phyloP scores from a whole-genome alignment of 2,797 vertebrate genomes.

The Pempheris klunzingeri region DNA sequence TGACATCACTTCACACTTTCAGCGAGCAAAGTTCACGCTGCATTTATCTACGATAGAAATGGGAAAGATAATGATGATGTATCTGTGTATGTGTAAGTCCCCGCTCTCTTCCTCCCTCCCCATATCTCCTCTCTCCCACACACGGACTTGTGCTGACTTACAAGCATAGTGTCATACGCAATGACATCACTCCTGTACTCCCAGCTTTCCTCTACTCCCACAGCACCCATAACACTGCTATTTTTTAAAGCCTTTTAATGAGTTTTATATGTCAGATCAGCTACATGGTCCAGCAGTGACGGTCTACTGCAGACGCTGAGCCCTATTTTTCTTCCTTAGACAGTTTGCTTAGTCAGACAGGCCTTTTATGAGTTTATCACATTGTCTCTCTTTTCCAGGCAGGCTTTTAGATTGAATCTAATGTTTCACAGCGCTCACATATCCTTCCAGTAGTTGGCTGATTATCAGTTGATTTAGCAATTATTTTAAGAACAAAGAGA shows the following conservation, averaged over 20 bases:
- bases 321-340: conserved; percentile 36
- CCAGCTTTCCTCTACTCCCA: conserved; percentile 66
- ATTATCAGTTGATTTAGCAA: conserved; percentile 11
- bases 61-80: conserved; percentile 76
- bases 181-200: conserved; percentile 76
- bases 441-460: conserved; percentile 14
- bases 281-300: conserved; percentile 53
- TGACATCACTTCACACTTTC: conserved; percentile 94
- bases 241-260: conserved; percentile 74
- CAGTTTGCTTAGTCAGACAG: conserved; percentile 39
- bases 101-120: conserved; percentile 25
- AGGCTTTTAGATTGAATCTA: conserved; percentile 24
- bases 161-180: conserved; percentile 64
- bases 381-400: conserved; percentile 27
- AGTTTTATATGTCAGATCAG: conserved; percentile 72
- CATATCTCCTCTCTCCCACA: conserved; percentile 50
- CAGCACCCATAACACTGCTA: conserved; percentile 59
- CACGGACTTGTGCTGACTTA: conserved; percentile 65
- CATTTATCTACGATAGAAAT: conserved; percentile 75
- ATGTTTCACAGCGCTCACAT: conserved; percentile 26
- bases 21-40: conserved; percentile 90
- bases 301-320: conserved; percentile 35
- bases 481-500: no score
- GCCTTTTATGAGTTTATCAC: conserved; percentile 39
- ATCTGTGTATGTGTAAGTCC: conserved; percentile 52